Evolutionary conservation across 23 tunicate species (phyloP).

Genomic region (Halocynthia roretzi): DNA sequence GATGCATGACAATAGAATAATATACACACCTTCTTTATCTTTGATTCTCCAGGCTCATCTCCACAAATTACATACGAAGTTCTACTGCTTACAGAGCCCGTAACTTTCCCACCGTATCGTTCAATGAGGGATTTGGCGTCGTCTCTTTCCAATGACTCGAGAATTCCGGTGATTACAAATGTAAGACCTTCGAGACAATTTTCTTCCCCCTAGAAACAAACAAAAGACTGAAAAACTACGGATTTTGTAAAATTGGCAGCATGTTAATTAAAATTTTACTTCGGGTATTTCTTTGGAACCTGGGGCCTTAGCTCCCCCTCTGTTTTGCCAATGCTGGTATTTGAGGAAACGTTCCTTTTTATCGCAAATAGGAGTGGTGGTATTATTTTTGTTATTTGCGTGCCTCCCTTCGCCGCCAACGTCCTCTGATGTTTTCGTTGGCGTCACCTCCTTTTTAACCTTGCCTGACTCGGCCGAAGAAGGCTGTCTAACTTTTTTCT

Average conservation of each 20-base stretch:
- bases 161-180: constrained; percentile 87
- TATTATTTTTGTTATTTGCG: too few species aligned
- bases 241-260: neutral
- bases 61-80: constrained; percentile 78
- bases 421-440: too few species aligned
- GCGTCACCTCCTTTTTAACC: too few species aligned
- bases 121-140: constrained; percentile 75
- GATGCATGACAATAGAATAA: neutral
- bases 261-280: neutral
- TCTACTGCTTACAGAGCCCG: constrained; percentile 74
- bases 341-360: constrained; percentile 57
- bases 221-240: neutral
- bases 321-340: constrained; percentile 80
- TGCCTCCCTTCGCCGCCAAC: too few species aligned
- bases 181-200: constrained; percentile 83
- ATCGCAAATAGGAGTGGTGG: too few species aligned
- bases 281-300: constrained; percentile 77
- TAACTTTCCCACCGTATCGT: constrained; percentile 88
- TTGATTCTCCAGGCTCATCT: constrained; percentile 85
- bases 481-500: too few species aligned
- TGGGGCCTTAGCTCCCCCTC: constrained; percentile 77
- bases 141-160: constrained; percentile 81
- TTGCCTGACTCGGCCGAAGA: too few species aligned
- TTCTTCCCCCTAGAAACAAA: constrained; percentile 45
- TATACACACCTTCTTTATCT: constrained; percentile 53